Evolutionary conservation across 2,888 invertebrate species (phyloP).

Genomic region (Hesperia comma): DNA sequence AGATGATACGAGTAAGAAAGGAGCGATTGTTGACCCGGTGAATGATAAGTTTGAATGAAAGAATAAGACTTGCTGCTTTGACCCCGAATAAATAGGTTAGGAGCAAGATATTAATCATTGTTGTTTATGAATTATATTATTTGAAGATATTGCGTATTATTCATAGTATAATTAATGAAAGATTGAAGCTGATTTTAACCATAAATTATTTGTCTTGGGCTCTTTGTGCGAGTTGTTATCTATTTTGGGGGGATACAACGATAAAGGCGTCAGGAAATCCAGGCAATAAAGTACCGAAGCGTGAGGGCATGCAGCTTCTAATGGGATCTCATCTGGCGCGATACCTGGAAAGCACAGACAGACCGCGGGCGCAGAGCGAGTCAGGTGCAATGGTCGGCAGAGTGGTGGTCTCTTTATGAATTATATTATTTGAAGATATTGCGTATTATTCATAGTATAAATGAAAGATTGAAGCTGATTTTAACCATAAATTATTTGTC

Average conservation of each 20-base stretch:
- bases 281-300: slow-evolving; percentile 43
- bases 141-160: too few relatives aligned
- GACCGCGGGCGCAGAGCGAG: slow-evolving; percentile 56
- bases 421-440: too few relatives aligned
- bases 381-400: slow-evolving; percentile 75
- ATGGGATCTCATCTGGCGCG: slow-evolving; percentile 50
- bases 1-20: background rate
- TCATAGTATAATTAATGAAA: background rate
- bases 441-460: too few relatives aligned
- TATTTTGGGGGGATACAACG: background rate
- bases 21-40: background rate
- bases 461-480: too few relatives aligned
- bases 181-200: too few relatives aligned
- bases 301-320: slow-evolving; percentile 47
- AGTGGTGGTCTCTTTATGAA: too few relatives aligned
- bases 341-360: slow-evolving; percentile 55
- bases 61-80: background rate
- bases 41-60: background rate
- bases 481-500: background rate
- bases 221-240: background rate
- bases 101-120: background rate
- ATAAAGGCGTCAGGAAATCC: background rate
- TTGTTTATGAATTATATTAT: too few relatives aligned
- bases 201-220: too few relatives aligned
- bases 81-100: background rate